Base-by-base conservation (phyloP, 2,113 vertebrate species). In the Sus scrofa region DNA sequence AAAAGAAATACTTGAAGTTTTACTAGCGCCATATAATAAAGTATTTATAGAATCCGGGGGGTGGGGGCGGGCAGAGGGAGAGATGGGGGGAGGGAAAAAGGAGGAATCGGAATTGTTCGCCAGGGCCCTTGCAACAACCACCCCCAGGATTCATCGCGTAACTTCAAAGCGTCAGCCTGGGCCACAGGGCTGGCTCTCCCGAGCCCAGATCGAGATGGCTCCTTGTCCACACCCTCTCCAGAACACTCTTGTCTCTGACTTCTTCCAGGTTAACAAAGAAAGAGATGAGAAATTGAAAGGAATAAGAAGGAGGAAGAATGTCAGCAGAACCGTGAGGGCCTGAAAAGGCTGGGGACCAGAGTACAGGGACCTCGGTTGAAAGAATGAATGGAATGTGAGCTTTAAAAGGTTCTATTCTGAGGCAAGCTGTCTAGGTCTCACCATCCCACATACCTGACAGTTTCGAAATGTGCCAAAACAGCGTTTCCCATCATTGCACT, bases 21-120 rank as follows among this genome's bases (percentile, higher is more conserved):
- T 99, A 98, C 98, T 98, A 98, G 98, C 97, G 98, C 98, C 98
- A 99, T 98, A 98, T 98, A 99, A 98, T 99, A 99, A 99, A 99
- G 98, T 99, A 99, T 99, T 99, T 99, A 99, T 99, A 99, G 98
- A 98, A 98, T 98, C 98, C 54, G 97, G 98, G 97, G 84, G 70
- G 39, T 27, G 71, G 93, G 71, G 62, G 84, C 58, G 86, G 70
- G 84, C 50, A 96, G 96, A 91, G 67, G 82, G 86, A 73, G 81
- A 77, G 71, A 37, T 44, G 39, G 63, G 92, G 37, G 83, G 67
- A 65, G 68, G 88, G 89, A 11, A 27, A 65, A 39, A 91, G 50
- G 92, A 81, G 96, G 75, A 85, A 96, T 91, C 60, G 13, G 95
- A 97, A 96, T 98, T 96, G 97, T 97, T 95, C 92, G 81, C 39